These are phyloP conservation scores for Conger conger DNA, from an alignment of 2,113 vertebrate genomes.

Conservation along the genomic window DNA sequence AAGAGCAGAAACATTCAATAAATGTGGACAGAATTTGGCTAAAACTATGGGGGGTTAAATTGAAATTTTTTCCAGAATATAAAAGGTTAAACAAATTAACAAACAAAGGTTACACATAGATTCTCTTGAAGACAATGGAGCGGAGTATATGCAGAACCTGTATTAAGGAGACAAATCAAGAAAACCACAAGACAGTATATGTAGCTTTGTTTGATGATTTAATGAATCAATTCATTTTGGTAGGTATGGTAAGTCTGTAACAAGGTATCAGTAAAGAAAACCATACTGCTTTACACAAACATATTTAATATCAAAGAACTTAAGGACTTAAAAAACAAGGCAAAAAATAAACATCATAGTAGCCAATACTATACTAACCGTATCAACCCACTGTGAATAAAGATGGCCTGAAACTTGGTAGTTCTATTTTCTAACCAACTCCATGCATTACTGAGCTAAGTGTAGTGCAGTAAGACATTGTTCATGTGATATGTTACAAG, in stretches of 20 bases:
- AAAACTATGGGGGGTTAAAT: no score
- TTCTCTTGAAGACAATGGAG: no score
- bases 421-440: background rate
- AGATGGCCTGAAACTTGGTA: background rate
- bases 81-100: no score
- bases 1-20: no score
- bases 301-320: slow-evolving; percentile 44
- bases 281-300: background rate
- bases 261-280: background rate
- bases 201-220: no score
- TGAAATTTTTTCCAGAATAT: no score
- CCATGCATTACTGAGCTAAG: background rate
- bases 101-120: no score
- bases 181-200: no score
- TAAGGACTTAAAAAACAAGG: slow-evolving; percentile 29
- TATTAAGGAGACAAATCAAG: no score
- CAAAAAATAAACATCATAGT: background rate
- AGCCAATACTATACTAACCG: background rate
- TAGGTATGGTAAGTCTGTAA: background rate
- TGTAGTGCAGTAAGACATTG: background rate
- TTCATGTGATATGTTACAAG: background rate
- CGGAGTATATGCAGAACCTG: no score
- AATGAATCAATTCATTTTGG: no score
- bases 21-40: no score
- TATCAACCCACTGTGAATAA: background rate